Conservation (phyloP, 2,797 vertebrate genomes). For the Notolepis coatsorum region DNA sequence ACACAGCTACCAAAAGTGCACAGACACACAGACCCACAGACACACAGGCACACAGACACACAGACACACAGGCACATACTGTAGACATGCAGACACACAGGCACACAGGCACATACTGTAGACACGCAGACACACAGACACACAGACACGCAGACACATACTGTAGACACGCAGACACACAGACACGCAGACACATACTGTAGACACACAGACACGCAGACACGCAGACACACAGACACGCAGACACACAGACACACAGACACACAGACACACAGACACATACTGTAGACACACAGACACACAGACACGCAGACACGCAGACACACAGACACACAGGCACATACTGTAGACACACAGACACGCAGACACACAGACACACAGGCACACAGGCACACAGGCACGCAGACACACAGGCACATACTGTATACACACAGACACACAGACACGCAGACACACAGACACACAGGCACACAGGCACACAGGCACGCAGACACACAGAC, state of each 20-base stretch:
- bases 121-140: background rate
- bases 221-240: no score
- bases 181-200: background rate
- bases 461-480: constrained; percentile 9
- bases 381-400: no score
- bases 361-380: background rate
- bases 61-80: background rate
- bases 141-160: no score
- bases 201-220: background rate
- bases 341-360: background rate
- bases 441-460: background rate
- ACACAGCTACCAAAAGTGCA: background rate
- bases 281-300: background rate
- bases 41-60: background rate
- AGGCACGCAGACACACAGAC: background rate
- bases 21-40: background rate
- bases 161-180: background rate
- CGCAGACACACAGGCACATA: constrained; percentile 9
- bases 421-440: background rate
- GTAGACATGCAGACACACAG: constrained; percentile 1
- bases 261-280: background rate
- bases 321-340: constrained; percentile 17
- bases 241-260: constrained; percentile 7
- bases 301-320: no score
- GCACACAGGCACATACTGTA: background rate